These are phyloP conservation scores for Cirrhinus mrigala DNA, from an alignment of 2,797 vertebrate genomes.

Conservation along the genomic window DNA sequence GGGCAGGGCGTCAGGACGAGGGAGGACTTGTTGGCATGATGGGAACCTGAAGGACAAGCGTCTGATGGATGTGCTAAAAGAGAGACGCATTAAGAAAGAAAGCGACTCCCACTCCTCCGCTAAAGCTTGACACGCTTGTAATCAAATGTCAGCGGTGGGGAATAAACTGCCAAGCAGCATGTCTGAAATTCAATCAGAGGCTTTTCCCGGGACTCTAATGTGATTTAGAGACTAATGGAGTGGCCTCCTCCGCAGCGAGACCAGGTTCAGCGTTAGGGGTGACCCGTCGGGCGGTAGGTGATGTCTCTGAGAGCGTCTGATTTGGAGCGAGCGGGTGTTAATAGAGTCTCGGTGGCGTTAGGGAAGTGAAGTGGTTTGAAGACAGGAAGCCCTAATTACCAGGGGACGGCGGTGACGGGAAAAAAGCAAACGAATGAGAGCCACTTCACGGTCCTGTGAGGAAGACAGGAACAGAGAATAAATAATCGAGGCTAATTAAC, in stretches of 20 bases:
- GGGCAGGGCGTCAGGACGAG: not conserved
- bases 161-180: conserved; percentile 29
- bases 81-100: conserved; percentile 33
- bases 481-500: conserved; percentile 56
- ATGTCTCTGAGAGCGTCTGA: conserved; percentile 34
- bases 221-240: conserved; percentile 59
- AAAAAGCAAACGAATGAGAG: conserved; percentile 43
- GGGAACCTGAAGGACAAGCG: not conserved
- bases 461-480: conserved; percentile 13
- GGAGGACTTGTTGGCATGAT: not conserved
- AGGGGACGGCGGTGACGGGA: conserved; percentile 35
- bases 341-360: conserved; percentile 53
- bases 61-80: conserved; percentile 9
- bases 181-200: conserved; percentile 56
- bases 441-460: conserved; percentile 38
- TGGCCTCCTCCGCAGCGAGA: conserved; percentile 12
- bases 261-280: not conserved
- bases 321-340: conserved; percentile 50
- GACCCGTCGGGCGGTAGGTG: not conserved
- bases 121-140: conserved; percentile 39
- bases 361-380: conserved; percentile 44
- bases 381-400: conserved; percentile 66
- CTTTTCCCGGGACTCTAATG: conserved; percentile 44
- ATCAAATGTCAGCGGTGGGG: conserved; percentile 54
- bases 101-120: conserved; percentile 20